phyloP scores from a whole-genome alignment of 2,113 vertebrate species.

The Perca fluviatilis region DNA sequence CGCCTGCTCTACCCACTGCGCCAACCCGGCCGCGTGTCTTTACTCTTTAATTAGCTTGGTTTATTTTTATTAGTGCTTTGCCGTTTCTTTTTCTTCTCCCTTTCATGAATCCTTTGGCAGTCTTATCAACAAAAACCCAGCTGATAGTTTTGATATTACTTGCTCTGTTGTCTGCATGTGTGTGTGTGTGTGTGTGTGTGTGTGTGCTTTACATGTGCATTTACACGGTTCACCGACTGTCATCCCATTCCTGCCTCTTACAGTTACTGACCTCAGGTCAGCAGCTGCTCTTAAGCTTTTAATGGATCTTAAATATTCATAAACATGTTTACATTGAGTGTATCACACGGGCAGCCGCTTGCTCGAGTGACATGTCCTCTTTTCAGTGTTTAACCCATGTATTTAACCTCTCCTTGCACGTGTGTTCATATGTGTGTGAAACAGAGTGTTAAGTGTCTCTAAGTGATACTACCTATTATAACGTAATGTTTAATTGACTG shows the following conservation, averaged over 20 bases:
- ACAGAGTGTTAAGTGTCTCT: too few relatives aligned
- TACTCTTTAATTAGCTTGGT: background rate
- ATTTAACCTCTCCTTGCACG: conserved; percentile 1
- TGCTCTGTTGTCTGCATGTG: background rate
- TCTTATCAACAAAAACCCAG: background rate
- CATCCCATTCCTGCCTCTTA: conserved; percentile 4
- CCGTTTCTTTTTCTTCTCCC: background rate
- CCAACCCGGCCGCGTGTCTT: background rate
- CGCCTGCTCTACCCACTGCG: too few relatives aligned
- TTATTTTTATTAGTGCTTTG: background rate
- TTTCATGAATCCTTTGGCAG: background rate
- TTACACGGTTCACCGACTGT: conserved; percentile 1
- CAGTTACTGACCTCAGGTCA: conserved; percentile 28
- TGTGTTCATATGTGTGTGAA: background rate
- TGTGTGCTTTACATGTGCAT: conserved; percentile 19
- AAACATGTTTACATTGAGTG: background rate
- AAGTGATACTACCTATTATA: too few relatives aligned
- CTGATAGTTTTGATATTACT: background rate
- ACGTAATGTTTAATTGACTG: too few relatives aligned
- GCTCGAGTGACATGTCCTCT: background rate
- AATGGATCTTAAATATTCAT: conserved; percentile 72
- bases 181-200: conserved; percentile 5
- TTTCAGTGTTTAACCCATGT: background rate
- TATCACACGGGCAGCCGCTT: background rate
- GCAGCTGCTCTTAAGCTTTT: conserved; percentile 57